These are phyloP conservation scores for Archips xylosteana DNA, from an alignment of 2,888 invertebrate species.

Conservation along the genomic window DNA sequence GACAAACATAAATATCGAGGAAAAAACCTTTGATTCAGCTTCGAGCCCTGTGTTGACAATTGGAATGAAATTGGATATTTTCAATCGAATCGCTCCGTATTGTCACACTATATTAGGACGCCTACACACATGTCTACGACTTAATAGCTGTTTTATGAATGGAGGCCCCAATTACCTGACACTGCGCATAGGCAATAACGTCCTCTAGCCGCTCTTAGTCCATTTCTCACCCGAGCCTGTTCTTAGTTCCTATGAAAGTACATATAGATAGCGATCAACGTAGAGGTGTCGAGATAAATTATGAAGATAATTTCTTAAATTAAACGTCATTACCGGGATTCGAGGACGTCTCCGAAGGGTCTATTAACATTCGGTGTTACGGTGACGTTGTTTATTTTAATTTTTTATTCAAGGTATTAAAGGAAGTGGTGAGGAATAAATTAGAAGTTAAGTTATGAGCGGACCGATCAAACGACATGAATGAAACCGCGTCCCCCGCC, in stretches of 20 bases:
- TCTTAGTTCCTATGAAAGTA: constrained; percentile 18
- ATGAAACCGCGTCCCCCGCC: constrained; percentile 74
- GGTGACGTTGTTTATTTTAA: constrained; percentile 38
- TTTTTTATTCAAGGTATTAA: constrained; percentile 47
- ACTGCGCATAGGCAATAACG: constrained; percentile 32
- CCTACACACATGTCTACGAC: constrained; percentile 58
- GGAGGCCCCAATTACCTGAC: constrained; percentile 49
- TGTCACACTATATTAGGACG: constrained; percentile 63
- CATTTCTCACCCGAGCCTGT: constrained; percentile 27
- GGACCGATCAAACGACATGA: constrained; percentile 84
- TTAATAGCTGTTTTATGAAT: constrained; percentile 74
- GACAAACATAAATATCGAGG: constrained; percentile 80
- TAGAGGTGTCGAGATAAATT: constrained; percentile 52
- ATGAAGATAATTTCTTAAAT: constrained; percentile 58
- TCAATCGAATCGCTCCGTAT: constrained; percentile 66
- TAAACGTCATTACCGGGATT: constrained; percentile 67
- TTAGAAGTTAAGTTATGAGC: constrained; percentile 85
- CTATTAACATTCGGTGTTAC: constrained; percentile 39
- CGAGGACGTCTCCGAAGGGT: constrained; percentile 63
- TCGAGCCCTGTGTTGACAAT: constrained; percentile 71
- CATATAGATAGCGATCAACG: constrained; percentile 38
- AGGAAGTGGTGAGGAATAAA: constrained; percentile 76
- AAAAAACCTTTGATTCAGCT: constrained; percentile 75
- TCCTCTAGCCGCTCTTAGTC: constrained; percentile 9
- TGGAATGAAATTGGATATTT: constrained; percentile 81